A percentile compares a stretch with the other conserved stretches of the same genome.
Conservation (phyloP, 2,113 vertebrate genomes). For the Oxyura jamaicensis region DNA sequence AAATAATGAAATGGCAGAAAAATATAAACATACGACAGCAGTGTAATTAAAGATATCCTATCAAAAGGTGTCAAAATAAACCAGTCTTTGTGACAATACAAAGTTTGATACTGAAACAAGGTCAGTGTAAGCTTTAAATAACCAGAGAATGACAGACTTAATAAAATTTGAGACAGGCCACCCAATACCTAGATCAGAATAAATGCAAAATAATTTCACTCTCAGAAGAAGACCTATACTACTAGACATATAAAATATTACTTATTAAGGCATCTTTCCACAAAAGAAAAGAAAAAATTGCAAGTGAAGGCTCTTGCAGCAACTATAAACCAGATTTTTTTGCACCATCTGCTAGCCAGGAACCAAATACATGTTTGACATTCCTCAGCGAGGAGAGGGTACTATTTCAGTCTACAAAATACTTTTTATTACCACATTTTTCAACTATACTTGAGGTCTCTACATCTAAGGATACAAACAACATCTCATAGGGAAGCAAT, state of each 20-base stretch:
- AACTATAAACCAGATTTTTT: not conserved
- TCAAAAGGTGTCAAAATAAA: not conserved
- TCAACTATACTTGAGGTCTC: not conserved
- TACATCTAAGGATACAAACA: not conserved
- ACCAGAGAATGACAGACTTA: not conserved
- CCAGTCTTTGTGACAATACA: not conserved
- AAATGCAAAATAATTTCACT: not conserved
- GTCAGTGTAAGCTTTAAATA: not conserved
- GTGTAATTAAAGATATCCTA: not conserved
- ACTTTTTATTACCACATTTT: not conserved
- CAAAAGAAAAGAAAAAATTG: not conserved
- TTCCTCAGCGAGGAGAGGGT: not conserved
- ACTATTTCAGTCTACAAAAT: not conserved
- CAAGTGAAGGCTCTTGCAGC: not conserved
- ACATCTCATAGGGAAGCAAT: accelerated
- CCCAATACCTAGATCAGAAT: not conserved
- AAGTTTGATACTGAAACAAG: not conserved
- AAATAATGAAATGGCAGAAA: not conserved
- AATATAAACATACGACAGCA: not conserved
- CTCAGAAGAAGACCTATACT: not conserved
- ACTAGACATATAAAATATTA: not conserved
- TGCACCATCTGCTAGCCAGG: not conserved
- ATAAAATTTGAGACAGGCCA: not conserved
- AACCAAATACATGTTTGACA: not conserved
- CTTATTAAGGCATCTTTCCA: not conserved